These are phyloP conservation scores for Drosophila lacertosa DNA, from an alignment of 1,140 invertebrate genomes.

Conservation along the genomic window DNA sequence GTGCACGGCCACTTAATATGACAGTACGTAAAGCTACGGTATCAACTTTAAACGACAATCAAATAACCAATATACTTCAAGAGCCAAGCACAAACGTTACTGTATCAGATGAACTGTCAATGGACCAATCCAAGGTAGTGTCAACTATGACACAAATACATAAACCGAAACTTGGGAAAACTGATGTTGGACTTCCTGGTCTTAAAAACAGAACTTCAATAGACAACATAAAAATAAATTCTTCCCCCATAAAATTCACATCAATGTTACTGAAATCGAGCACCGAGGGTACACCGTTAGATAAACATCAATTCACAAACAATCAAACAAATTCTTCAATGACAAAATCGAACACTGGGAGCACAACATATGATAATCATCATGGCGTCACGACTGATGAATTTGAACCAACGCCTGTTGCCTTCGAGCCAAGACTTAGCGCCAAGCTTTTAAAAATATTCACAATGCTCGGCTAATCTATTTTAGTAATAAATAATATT, in stretches of 20 bases:
- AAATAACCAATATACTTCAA: neutral
- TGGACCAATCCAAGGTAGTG: neutral
- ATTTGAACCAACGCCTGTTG: neutral
- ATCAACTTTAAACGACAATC: neutral
- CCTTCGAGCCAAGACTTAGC: constrained; percentile 31
- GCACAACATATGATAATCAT: neutral
- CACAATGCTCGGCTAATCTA: constrained; percentile 19
- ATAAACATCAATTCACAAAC: neutral
- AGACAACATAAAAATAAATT: too few relatives aligned
- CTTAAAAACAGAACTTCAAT: too few relatives aligned
- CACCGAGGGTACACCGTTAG: neutral
- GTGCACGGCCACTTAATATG: neutral
- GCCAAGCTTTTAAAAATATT: constrained; percentile 40
- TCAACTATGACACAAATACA: neutral
- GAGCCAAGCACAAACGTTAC: neutral
- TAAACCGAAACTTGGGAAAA: neutral
- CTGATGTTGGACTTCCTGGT: too few relatives aligned
- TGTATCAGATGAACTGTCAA: neutral
- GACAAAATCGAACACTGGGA: neutral
- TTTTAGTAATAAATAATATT: neutral
- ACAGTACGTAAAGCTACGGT: neutral
- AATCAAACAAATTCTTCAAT: neutral
- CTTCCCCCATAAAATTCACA: too few relatives aligned
- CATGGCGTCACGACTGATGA: neutral
- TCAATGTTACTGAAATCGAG: too few relatives aligned